Evolutionary conservation across 2,113 vertebrate species (phyloP), one percentile per base, ranked within the genome.

Genomic region (Nothocercus nigrocapillus): DNA sequence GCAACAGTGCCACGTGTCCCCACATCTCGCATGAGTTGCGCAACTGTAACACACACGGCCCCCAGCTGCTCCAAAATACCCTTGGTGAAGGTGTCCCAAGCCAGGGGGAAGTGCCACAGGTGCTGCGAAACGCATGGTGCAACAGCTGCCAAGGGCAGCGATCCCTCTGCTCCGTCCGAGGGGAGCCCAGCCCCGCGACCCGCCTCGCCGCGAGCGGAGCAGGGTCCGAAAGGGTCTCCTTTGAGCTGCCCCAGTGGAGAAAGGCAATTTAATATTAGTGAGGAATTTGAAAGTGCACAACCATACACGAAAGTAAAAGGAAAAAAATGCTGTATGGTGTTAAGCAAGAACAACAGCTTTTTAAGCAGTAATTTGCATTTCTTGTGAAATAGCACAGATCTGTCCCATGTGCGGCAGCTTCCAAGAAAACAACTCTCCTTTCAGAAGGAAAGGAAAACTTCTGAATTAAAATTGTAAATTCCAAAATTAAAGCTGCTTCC

Each of bases 371-470:
- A 66, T 75, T 79, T 93, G 70, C 86, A 62, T 73, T 61, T 44
- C 58, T 66, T n/a, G 58, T 5, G 74, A 84, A 77, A 22, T 9
- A 76, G 70, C 93, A 84, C 53, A 36, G 58, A 94, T 86, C 86
- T 82, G 82, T 92, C 56, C 62, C 16, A 8, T 51, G 2, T 84
- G 62, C 61, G 34, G 59, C 4, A 6, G 49, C 64, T 53, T 82
- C 19, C 61, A 78, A 40, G 76, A 36, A 81, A 83, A 84, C 83
- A 95, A 89, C 75, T 61, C 70, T 68, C 64, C 68, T 92, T 90
- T 58, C 86, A 87, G 58, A 66, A n/a, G 59, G 56, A n/a, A 15
- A 76, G 28, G 82, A 81, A 11, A 13, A 79, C 51, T 76, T 53
- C 42, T 40, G 61, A 85, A 92, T 96, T 82, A 66, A 90, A 95